Percentiles rank a stretch among this genome's conserved stretches.
Conservation (phyloP, 2,113 vertebrate genomes). For the Egretta garzetta region DNA sequence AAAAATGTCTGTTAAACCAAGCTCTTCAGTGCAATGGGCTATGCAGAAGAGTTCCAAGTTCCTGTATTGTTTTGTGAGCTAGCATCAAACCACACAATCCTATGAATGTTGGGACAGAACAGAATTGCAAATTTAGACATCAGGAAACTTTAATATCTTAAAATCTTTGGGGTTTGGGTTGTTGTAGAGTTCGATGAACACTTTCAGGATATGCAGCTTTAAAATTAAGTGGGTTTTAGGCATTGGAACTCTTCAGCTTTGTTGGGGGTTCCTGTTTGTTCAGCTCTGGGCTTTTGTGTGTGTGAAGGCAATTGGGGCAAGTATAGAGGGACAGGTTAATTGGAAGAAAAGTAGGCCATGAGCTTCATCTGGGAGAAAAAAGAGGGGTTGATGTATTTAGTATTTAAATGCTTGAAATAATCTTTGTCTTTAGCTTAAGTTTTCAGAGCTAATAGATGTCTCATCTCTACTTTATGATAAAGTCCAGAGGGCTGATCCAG, state of each 20-base stretch:
- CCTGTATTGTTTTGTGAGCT: not conserved
- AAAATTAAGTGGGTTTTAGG: not conserved
- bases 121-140: not conserved
- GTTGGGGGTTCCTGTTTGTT: not conserved
- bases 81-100: not conserved
- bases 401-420: not conserved
- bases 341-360: slow-evolving; percentile 13
- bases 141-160: not conserved
- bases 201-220: not conserved
- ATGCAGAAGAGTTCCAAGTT: not conserved
- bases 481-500: not conserved
- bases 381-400: not conserved
- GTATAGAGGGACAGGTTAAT: slow-evolving; percentile 16
- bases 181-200: not conserved
- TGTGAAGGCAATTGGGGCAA: not conserved
- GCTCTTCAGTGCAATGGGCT: not conserved
- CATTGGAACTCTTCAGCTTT: not conserved
- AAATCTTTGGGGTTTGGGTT: not conserved
- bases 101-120: not conserved
- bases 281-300: not conserved
- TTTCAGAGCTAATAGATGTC: not conserved
- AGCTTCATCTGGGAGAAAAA: not conserved
- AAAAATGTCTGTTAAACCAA: not conserved
- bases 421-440: not conserved
- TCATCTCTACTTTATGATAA: not conserved